These are phyloP conservation scores for Eulemur rufifrons DNA, from an alignment of 2,113 vertebrate genomes.

Conservation along the genomic window DNA sequence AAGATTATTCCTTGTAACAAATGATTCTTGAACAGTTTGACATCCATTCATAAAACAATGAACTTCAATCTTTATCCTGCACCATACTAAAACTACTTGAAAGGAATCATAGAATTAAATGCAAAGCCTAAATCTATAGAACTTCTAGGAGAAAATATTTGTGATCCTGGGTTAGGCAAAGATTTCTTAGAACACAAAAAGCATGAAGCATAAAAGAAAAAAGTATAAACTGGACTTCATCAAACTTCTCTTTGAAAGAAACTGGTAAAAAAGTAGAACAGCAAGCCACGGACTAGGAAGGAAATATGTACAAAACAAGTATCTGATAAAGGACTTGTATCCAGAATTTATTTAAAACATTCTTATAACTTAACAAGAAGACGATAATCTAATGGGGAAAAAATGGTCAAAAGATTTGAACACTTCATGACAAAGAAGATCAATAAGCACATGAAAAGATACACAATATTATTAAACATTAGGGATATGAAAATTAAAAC, in stretches of 20 bases:
- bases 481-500: not conserved
- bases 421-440: not conserved
- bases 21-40: not conserved
- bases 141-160: not conserved
- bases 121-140: not conserved
- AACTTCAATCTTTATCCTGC: not conserved
- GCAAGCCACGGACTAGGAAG: not conserved
- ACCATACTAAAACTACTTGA: not conserved
- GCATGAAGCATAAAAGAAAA: not conserved
- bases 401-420: not conserved
- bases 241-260: not conserved
- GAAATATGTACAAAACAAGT: not conserved
- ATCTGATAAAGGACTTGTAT: not conserved
- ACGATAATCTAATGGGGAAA: not conserved
- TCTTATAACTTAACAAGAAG: not conserved
- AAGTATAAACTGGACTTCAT: not conserved
- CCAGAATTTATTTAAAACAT: not conserved
- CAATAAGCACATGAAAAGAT: not conserved
- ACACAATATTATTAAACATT: not conserved
- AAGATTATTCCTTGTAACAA: not conserved
- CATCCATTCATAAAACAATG: not conserved
- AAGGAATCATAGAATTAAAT: not conserved
- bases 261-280: not conserved
- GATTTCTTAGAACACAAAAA: not conserved
- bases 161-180: not conserved